Evolutionary conservation across 2,113 vertebrate species (phyloP).

Genomic region (Monopterus albus): DNA sequence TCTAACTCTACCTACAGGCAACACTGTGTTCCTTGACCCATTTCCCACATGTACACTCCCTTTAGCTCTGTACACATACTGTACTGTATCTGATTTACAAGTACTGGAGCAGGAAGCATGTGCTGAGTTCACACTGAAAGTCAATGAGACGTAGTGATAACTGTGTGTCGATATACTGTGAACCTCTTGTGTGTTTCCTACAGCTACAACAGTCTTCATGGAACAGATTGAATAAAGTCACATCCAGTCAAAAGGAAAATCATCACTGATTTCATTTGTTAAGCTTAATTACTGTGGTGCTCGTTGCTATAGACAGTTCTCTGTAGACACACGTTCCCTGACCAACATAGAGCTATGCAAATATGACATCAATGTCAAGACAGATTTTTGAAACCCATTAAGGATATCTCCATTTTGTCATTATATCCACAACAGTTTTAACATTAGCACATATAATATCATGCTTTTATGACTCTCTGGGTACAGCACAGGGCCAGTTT

Average conservation of each 20-base stretch:
- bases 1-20: slow-evolving; percentile 33
- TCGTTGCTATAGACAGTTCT: slow-evolving; percentile 47
- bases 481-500: slow-evolving; percentile 1
- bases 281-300: slow-evolving; percentile 34
- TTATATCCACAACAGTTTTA: neutral
- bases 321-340: slow-evolving; percentile 2
- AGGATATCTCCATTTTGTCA: too few species aligned
- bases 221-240: slow-evolving; percentile 37
- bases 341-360: slow-evolving; percentile 19
- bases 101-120: slow-evolving; percentile 34
- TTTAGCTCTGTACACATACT: slow-evolving; percentile 7
- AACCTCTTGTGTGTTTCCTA: slow-evolving; percentile 34
- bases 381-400: too few species aligned
- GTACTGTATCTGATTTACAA: slow-evolving; percentile 46
- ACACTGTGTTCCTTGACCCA: slow-evolving; percentile 43
- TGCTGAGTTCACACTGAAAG: slow-evolving; percentile 41
- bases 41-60: slow-evolving; percentile 37
- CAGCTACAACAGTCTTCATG: slow-evolving; percentile 38
- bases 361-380: slow-evolving; percentile 6
- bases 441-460: neutral
- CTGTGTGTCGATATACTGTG: slow-evolving; percentile 25
- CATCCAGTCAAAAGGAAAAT: slow-evolving; percentile 35
- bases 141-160: slow-evolving; percentile 46
- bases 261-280: slow-evolving; percentile 53
- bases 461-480: slow-evolving; percentile 6